Evolutionary conservation across 2,797 vertebrate genomes (phyloP).

Genomic region (Anisognathus igniventris): DNA sequence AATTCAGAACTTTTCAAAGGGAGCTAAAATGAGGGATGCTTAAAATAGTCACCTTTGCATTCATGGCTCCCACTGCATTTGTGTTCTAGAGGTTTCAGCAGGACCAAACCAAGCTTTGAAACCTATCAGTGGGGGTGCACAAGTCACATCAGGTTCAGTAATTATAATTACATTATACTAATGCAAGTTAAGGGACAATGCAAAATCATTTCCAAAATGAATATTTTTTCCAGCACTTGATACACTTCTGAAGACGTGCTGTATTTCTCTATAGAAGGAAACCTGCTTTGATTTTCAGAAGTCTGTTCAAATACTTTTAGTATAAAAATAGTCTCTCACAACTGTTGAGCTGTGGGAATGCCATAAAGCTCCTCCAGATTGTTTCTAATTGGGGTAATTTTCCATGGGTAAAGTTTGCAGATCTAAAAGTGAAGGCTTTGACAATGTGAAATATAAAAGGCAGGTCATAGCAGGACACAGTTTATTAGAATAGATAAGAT

Average conservation of each 20-base stretch:
- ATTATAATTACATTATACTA: not conserved
- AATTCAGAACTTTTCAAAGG: not conserved
- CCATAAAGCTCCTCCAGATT: not conserved
- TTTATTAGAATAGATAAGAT: not conserved
- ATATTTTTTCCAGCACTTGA: not conserved
- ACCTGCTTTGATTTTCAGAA: not conserved
- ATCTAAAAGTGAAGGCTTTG: not conserved
- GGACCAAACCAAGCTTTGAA: not conserved
- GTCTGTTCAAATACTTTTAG: not conserved
- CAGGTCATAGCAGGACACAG: not conserved
- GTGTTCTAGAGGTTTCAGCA: not conserved
- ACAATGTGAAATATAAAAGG: not conserved
- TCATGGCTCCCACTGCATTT: not conserved
- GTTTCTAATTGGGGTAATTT: slow-evolving; percentile 4
- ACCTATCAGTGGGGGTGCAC: not conserved
- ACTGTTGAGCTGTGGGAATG: not conserved
- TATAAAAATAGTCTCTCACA: slow-evolving; percentile 14
- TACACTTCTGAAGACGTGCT: not conserved
- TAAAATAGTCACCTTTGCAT: not conserved
- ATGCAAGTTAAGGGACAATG: not conserved
- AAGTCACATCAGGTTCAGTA: not conserved
- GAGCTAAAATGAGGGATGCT: not conserved
- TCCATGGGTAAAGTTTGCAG: not conserved
- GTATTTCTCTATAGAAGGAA: not conserved
- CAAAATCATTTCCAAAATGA: not conserved